Conservation (phyloP, 2,888 invertebrate species). For the Cephus rjabovi region DNA sequence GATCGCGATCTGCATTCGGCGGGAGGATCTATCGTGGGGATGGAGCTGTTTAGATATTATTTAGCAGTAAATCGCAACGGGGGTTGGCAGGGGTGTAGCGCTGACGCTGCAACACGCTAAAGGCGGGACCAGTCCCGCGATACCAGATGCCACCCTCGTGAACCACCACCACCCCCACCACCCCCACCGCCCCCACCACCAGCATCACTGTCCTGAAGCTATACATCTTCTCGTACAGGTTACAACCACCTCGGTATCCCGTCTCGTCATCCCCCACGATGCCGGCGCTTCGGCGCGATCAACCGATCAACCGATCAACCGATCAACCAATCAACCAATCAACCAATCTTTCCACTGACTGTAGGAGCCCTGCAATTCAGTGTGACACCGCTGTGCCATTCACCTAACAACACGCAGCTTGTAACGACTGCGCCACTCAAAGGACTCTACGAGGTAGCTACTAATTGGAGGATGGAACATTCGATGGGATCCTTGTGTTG, state of each 20-base stretch:
- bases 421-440: not conserved
- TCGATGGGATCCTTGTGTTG: not conserved
- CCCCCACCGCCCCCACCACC: slow-evolving; percentile 30
- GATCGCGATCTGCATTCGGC: slow-evolving; percentile 33
- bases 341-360: not conserved
- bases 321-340: not conserved
- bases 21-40: slow-evolving; percentile 21
- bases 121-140: slow-evolving; percentile 55
- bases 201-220: not conserved
- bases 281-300: not conserved
- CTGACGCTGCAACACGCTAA: slow-evolving; percentile 63
- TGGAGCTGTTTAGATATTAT: slow-evolving; percentile 60
- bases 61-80: slow-evolving; percentile 58
- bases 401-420: not conserved
- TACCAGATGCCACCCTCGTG: slow-evolving; percentile 34
- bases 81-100: slow-evolving; percentile 55
- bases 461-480: not conserved
- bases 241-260: slow-evolving; percentile 16
- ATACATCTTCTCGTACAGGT: slow-evolving; percentile 25
- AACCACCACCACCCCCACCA: slow-evolving; percentile 30
- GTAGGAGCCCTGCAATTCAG: not conserved
- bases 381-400: not conserved
- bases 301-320: not conserved
- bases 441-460: not conserved
- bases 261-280: not conserved